These are phyloP conservation scores for Mystacides longicornis DNA, from an alignment of 2,888 invertebrate genomes.

Conservation along the genomic window DNA sequence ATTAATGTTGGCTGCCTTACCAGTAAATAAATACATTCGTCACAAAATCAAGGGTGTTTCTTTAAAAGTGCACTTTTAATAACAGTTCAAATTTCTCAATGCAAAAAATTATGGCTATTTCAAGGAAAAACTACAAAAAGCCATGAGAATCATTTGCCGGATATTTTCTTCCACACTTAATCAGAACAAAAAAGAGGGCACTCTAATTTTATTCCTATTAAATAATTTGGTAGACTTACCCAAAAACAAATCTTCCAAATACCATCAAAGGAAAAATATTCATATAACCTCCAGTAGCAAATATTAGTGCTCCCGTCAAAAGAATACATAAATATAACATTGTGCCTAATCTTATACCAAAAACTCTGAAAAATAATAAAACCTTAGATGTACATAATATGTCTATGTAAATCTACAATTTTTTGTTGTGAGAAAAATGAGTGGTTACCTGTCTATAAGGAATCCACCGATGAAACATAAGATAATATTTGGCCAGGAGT, in stretches of 20 bases:
- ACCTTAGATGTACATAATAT: not conserved
- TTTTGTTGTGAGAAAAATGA: too few relatives aligned
- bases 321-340: conserved; percentile 85
- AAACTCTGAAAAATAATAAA: conserved; percentile 58
- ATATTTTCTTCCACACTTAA: too few relatives aligned
- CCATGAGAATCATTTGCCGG: too few relatives aligned
- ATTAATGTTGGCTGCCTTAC: conserved; percentile 41
- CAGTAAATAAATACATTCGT: conserved; percentile 96
- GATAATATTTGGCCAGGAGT: conserved; percentile 97
- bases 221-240: conserved; percentile 48
- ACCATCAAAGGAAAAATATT: conserved; percentile 85
- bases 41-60: too few relatives aligned
- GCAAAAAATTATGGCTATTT: too few relatives aligned
- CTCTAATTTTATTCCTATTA: too few relatives aligned
- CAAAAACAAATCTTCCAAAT: conserved; percentile 89
- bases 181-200: too few relatives aligned
- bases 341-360: conserved; percentile 89
- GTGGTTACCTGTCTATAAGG: conserved; percentile 72
- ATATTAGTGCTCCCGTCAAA: conserved; percentile 79
- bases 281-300: conserved; percentile 75
- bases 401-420: too few relatives aligned
- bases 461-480: conserved; percentile 95
- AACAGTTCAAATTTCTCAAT: too few relatives aligned
- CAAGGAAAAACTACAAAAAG: too few relatives aligned
- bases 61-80: too few relatives aligned